Percentiles rank a stretch among this genome's conserved stretches.
Conservation (phyloP, 2,888 invertebrate genomes). For the Ferdinandea cuprea region DNA sequence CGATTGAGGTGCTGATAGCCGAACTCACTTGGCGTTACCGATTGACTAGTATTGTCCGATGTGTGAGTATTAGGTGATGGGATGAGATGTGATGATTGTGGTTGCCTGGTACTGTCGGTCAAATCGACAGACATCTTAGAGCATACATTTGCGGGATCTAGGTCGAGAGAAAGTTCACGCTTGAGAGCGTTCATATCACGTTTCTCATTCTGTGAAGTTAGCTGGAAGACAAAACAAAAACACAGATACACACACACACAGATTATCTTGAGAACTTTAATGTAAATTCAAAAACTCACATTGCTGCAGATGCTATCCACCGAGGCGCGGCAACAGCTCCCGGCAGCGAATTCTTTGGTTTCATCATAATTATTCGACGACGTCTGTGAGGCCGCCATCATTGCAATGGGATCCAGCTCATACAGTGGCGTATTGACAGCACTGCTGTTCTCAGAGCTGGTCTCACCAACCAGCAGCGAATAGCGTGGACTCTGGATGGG, state of each 20-base stretch:
- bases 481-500: constrained; percentile 82
- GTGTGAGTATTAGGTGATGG: constrained; percentile 81
- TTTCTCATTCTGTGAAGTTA: constrained; percentile 78
- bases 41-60: constrained; percentile 83
- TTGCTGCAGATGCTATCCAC: constrained; percentile 80
- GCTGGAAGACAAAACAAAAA: constrained; percentile 68
- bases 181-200: constrained; percentile 82
- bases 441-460: constrained; percentile 83
- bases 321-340: constrained; percentile 78
- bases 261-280: too few species aligned
- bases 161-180: constrained; percentile 82
- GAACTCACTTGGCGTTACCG: constrained; percentile 83
- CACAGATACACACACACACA: too few species aligned
- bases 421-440: constrained; percentile 82
- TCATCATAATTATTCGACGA: constrained; percentile 68
- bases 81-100: constrained; percentile 73
- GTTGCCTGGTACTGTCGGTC: constrained; percentile 76
- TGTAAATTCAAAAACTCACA: constrained; percentile 76
- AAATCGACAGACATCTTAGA: constrained; percentile 77
- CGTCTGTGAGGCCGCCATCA: constrained; percentile 76
- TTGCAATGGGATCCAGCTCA: constrained; percentile 81
- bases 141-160: constrained; percentile 77
- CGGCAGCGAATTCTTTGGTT: constrained; percentile 76
- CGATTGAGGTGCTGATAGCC: constrained; percentile 83
- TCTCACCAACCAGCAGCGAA: constrained; percentile 82